phyloP scores from a whole-genome alignment of 2,113 vertebrate genomes.

The Orthonyx spaldingii region DNA sequence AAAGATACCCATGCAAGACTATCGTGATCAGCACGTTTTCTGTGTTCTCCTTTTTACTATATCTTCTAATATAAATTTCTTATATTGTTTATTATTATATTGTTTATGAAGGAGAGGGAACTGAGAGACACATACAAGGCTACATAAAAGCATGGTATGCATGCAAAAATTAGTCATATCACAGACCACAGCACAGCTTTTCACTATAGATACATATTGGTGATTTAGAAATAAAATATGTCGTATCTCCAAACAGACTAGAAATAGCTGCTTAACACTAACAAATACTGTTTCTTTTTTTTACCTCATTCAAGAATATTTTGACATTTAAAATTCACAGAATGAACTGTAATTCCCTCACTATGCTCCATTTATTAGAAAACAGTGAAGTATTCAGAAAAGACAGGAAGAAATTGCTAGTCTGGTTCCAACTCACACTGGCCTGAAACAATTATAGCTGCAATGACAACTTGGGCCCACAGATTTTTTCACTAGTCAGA shows the following conservation, averaged over 20 bases:
- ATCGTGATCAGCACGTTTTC: background rate
- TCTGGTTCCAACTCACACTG: background rate
- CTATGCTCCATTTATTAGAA: background rate
- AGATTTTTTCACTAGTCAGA: background rate
- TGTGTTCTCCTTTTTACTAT: background rate
- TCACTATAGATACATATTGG: background rate
- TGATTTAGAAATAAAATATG: background rate
- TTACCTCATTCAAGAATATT: background rate
- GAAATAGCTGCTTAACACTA: background rate
- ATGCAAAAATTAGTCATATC: background rate
- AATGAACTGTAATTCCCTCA: background rate
- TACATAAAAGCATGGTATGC: background rate
- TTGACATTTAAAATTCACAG: background rate
- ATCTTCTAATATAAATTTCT: background rate
- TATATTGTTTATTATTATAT: background rate
- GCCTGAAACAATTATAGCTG: background rate
- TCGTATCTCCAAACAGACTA: background rate
- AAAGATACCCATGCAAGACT: background rate
- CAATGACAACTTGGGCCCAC: background rate
- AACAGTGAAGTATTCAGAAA: background rate
- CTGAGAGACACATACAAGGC: background rate
- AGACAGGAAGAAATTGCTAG: background rate
- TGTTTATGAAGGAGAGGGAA: background rate
- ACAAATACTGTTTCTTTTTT: background rate
- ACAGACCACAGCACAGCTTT: background rate